Evolutionary conservation across 2,888 invertebrate species (phyloP).

Genomic region (Syritta pipiens): DNA sequence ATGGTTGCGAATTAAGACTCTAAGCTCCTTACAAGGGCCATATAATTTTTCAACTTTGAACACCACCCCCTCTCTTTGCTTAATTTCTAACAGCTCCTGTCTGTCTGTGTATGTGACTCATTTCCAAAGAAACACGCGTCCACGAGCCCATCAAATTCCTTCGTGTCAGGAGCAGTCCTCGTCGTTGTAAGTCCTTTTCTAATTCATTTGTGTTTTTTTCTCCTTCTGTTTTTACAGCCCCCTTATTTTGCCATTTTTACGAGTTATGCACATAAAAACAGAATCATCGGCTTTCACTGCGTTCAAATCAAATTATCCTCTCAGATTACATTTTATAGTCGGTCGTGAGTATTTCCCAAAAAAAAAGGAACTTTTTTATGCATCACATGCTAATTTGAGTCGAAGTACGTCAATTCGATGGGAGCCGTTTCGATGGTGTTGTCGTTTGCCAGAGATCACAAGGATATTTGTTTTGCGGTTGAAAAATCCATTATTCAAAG

Average conservation of each 20-base stretch:
- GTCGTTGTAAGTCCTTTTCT: too few relatives aligned
- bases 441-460: neutral
- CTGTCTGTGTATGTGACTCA: too few relatives aligned
- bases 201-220: constrained; percentile 8
- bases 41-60: too few relatives aligned
- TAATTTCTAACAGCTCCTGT: too few relatives aligned
- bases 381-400: constrained; percentile 29
- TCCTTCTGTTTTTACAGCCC: neutral
- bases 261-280: constrained; percentile 26
- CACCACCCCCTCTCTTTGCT: too few relatives aligned
- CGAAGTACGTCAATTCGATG: constrained; percentile 16
- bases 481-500: constrained; percentile 18
- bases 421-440: neutral
- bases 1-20: too few relatives aligned
- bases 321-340: constrained; percentile 34
- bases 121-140: neutral
- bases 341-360: constrained; percentile 34
- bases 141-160: constrained; percentile 11
- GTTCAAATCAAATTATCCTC: constrained; percentile 38
- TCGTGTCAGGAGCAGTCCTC: too few relatives aligned
- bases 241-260: constrained; percentile 30
- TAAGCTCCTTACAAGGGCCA: too few relatives aligned
- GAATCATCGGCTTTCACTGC: constrained; percentile 5
- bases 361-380: too few relatives aligned
- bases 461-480: neutral